Base-by-base conservation (phyloP, 1,140 invertebrate genomes). In the Papilio aristodemus region DNA sequence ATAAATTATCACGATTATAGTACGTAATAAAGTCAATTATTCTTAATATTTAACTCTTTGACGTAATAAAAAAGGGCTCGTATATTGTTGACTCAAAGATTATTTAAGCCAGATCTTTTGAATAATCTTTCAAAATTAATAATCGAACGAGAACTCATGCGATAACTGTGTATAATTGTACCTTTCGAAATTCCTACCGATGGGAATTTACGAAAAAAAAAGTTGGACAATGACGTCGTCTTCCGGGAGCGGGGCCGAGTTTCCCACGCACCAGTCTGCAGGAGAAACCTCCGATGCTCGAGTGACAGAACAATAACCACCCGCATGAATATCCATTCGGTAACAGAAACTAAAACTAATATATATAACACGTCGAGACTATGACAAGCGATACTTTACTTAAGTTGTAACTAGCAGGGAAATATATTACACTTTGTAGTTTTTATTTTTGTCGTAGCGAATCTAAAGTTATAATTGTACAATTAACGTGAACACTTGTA, bases 251-350 rank as follows among this genome's bases (percentile, higher is more conserved):
- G 67, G 75, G 73, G 68, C 77, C 75, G 46, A 59, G 71, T 75
- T 83, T 84, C 80, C 54, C 80, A 83, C 77, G 78, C 60, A 69
- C 54, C 59, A 32, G 37, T 50, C 54, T 46, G 14, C n/a, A 19
- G 25, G 69, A 59, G 69, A 71, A 59, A 66, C 68, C 43, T 74
- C 69, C 66, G 75, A 76, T 75, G 72, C 68, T 41, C 70, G 25
- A 13, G 38, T 77, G 78, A 77, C 82, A 84, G 79, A 81, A 84
- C 82, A 84, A 82, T 82, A 77, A 69, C 36, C 60, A 32, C 46
- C n/a, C 72, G 69, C 76, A 75, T 77, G 68, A 69, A 77, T 74
- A 71, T 69, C 27, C 46, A 38, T 9, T 17, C 32, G 4, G 32
- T 13, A 9, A 36, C 27, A 59, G 11, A 19, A 25, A 67, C 67